These are phyloP conservation scores for Knipowitschia caucasica DNA, from an alignment of 2,797 vertebrate species.

Conservation along the genomic window DNA sequence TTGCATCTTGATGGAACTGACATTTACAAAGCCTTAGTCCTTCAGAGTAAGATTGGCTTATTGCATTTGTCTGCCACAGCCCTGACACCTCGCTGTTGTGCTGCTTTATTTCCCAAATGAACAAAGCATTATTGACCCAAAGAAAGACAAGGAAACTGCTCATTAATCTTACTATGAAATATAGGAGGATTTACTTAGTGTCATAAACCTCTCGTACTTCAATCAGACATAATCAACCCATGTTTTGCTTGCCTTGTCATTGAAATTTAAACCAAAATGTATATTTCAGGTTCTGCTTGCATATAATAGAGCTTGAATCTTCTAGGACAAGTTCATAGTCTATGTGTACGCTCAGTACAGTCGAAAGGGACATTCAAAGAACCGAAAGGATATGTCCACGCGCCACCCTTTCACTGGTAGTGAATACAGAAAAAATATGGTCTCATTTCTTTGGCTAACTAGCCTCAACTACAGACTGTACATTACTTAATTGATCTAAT, in stretches of 20 bases:
- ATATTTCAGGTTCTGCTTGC: not conserved
- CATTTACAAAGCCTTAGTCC: constrained; percentile 14
- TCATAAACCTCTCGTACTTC: constrained; percentile 58
- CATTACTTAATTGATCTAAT: constrained; percentile 71
- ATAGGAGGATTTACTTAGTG: constrained; percentile 51
- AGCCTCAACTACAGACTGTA: constrained; percentile 65
- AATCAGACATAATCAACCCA: constrained; percentile 32
- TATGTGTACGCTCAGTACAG: constrained; percentile 46
- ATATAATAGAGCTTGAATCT: not conserved
- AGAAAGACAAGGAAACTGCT: constrained; percentile 34
- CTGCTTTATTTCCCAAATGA: constrained; percentile 57
- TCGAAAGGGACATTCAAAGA: constrained; percentile 32
- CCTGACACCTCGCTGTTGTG: constrained; percentile 68
- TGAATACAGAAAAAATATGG: constrained; percentile 34
- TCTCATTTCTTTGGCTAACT: constrained; percentile 46
- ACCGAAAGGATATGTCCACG: constrained; percentile 41
- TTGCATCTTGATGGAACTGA: not conserved
- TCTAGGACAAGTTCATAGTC: constrained; percentile 36
- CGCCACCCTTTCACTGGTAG: constrained; percentile 52
- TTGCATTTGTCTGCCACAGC: constrained; percentile 55
- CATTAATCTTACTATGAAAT: constrained; percentile 34
- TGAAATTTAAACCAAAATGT: constrained; percentile 62
- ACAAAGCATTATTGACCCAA: constrained; percentile 28
- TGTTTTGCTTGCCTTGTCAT: constrained; percentile 48
- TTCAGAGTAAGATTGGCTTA: constrained; percentile 25